Evolutionary conservation across 2,113 vertebrate genomes (phyloP).

Genomic region (Columba livia): DNA sequence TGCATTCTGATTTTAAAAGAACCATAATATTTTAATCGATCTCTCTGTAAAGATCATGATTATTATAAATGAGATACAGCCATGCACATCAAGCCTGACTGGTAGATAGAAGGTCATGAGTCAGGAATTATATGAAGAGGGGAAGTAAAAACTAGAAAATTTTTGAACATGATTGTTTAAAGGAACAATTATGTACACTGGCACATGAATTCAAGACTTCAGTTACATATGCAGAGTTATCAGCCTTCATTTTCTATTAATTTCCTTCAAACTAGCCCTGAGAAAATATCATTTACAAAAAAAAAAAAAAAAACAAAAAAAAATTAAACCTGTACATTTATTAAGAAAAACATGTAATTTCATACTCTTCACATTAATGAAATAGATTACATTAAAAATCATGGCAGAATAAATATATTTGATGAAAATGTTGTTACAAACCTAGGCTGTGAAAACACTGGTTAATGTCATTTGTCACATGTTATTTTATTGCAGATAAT

Average conservation of each 20-base stretch:
- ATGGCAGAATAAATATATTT: conserved; percentile 55
- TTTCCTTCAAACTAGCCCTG: conserved; percentile 40
- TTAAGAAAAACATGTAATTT: conserved; percentile 59
- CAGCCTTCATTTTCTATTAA: conserved; percentile 60
- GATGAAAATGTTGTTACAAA: conserved; percentile 51
- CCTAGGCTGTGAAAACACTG: conserved; percentile 49
- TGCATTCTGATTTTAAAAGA: conserved; percentile 50
- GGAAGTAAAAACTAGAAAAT: conserved; percentile 51
- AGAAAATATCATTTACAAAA: conserved; percentile 59
- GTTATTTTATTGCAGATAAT: conserved; percentile 64
- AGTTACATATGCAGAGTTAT: conserved; percentile 51
- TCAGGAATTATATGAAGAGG: conserved; percentile 32
- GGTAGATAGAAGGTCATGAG: conserved; percentile 49
- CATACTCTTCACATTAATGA: conserved; percentile 45
- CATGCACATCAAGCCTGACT: conserved; percentile 45
- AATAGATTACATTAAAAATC: conserved; percentile 54
- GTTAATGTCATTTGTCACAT: conserved; percentile 71
- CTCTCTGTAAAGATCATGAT: conserved; percentile 35
- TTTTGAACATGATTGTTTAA: conserved; percentile 54
- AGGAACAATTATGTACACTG: conserved; percentile 50
- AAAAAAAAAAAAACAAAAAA: conserved; percentile 51
- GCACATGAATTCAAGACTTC: conserved; percentile 47
- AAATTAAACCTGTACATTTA: conserved; percentile 40
- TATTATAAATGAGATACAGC: conserved; percentile 53
- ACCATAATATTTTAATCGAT: conserved; percentile 61